Evolutionary conservation across 2,113 vertebrate genomes (phyloP).

Genomic region (Spea bombifrons): DNA sequence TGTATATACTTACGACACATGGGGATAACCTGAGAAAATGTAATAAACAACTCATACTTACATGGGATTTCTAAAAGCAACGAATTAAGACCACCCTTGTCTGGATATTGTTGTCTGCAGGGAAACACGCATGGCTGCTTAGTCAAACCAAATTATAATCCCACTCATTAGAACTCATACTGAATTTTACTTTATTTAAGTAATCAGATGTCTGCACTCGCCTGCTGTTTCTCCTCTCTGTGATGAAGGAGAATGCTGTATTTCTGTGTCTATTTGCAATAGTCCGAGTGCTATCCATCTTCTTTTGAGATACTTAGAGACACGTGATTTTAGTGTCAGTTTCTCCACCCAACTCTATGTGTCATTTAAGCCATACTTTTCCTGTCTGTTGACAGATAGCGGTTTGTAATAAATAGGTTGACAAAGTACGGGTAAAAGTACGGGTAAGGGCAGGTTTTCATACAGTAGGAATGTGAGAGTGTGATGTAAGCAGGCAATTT

Average conservation of each 20-base stretch:
- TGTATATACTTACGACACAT: constrained; percentile 17
- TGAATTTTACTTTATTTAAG: constrained; percentile 33
- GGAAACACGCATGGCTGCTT: constrained; percentile 40
- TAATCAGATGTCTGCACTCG: constrained; percentile 38
- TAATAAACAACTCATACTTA: constrained; percentile 6
- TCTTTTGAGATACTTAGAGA: not conserved
- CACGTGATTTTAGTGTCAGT: not conserved
- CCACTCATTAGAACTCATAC: constrained; percentile 27
- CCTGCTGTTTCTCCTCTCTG: constrained; percentile 19
- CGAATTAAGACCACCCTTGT: constrained; percentile 29
- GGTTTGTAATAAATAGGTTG: not conserved
- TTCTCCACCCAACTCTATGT: constrained; percentile 20
- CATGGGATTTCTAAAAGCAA: constrained; percentile 12
- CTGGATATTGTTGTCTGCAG: constrained; percentile 31
- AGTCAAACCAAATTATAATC: constrained; percentile 40
- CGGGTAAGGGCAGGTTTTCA: not conserved
- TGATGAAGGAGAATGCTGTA: not conserved
- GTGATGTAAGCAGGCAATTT: too few species aligned
- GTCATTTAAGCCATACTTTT: constrained; percentile 20
- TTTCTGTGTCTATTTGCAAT: not conserved
- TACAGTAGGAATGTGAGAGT: not conserved
- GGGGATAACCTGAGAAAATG: constrained; percentile 17
- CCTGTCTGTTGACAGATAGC: constrained; percentile 4
- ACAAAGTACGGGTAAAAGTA: not conserved
- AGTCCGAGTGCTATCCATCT: constrained; percentile 12